Conservation (phyloP, 2,888 invertebrate genomes). For the Aphodius sticticus region DNA sequence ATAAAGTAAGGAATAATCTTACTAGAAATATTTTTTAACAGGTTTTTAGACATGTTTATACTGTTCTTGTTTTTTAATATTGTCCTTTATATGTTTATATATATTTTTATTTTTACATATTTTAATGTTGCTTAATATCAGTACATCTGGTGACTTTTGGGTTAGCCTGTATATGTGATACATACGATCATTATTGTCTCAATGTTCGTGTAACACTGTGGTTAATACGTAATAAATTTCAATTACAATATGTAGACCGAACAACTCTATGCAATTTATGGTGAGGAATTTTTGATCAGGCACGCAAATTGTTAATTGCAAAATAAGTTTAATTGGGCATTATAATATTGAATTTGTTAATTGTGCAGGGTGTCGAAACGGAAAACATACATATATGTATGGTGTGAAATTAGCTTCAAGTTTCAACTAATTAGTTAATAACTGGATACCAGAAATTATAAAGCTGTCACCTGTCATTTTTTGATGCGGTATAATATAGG, state of each 20-base stretch:
- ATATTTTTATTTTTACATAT: no score
- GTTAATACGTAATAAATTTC: neutral
- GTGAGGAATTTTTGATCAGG: neutral
- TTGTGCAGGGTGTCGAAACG: neutral
- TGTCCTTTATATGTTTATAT: no score
- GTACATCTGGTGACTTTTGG: no score
- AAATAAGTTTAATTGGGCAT: neutral
- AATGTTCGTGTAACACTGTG: neutral
- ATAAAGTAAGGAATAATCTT: no score
- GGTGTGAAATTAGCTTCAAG: neutral
- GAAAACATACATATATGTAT: neutral
- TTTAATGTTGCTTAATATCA: no score
- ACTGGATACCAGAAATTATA: neutral
- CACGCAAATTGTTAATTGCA: neutral
- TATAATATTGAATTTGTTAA: neutral
- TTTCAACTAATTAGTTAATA: neutral
- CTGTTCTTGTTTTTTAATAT: no score
- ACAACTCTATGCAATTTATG: neutral
- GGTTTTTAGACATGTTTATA: no score
- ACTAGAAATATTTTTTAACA: no score
- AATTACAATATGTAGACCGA: neutral
- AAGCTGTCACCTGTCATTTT: neutral
- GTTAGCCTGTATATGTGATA: no score
- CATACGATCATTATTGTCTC: no score
- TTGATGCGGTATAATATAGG: neutral